Base-by-base conservation (phyloP, 2,888 invertebrate species). In the Drosophila meridiana region DNA sequence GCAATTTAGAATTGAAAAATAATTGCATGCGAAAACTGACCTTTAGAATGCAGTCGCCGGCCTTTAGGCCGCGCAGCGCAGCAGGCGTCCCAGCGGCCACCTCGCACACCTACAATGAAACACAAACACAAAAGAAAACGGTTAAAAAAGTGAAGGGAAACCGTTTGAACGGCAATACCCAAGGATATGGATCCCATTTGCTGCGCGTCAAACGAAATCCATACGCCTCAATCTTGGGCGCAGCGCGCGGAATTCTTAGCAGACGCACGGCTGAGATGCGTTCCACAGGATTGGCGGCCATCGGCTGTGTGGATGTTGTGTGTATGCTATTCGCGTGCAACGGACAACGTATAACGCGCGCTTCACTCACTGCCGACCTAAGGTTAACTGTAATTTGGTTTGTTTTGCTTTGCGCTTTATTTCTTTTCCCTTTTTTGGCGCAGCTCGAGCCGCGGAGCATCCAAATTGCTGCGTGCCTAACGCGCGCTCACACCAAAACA, bases 131-230 rank as follows among this genome's bases (percentile, higher is more conserved):
- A 32, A 0, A 9, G 20, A 43, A 42, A 59, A 53, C 32, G 36
- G 20, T 61, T 38, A 40, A 6, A 9, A 5, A 32, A 26, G 20
- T n/a, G 5, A n/a, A 2, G 2, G 30, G 6, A 30, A 20, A 11
- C 11, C 11, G 4, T 28, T 14, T 9, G n/a, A 0, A 9, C 6
- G 26, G 6, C 9, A 40, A 56, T 82, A 96, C 95, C 96, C 97
- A 97, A 30, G 97, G 96, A 93, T 97, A 97, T 0, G 96, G 96
- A 92, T 97, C 97, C 96, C 96, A 97, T 70, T 96, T 95, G 7
- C 96, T 96, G 80, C 96, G 94, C 0, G 96, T 96, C 45, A 97
- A 93, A 73, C 96, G 94, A 91, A 97, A 96, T 0, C 97, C 97
- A 48, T 95, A 95, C 3, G 95, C 94, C n/a, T 85, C 76, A 26